These are phyloP conservation scores for Cebus imitator DNA, from an alignment of 2,113 vertebrate species.

Conservation along the genomic window DNA sequence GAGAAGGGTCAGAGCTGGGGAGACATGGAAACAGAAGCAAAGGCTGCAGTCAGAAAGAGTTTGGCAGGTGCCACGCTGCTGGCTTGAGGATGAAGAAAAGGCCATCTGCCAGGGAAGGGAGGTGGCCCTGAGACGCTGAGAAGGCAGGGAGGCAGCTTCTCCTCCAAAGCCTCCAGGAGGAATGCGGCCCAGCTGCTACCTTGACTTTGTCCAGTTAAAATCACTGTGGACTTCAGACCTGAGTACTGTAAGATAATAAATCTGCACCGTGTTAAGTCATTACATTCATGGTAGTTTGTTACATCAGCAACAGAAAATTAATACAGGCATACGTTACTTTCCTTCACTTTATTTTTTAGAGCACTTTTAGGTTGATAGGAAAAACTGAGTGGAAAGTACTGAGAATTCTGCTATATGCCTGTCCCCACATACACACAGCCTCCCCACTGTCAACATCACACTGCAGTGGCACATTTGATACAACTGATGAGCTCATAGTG, in stretches of 20 bases:
- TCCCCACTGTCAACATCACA: neutral
- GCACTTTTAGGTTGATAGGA: neutral
- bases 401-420: neutral
- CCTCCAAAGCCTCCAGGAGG: neutral
- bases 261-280: neutral
- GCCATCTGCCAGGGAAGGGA: neutral
- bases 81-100: neutral
- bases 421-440: neutral
- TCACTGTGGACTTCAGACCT: neutral
- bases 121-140: rapidly evolving
- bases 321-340: rapidly evolving
- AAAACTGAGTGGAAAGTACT: neutral
- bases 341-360: neutral
- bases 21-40: neutral
- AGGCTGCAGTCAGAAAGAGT: neutral
- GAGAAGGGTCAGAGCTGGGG: neutral
- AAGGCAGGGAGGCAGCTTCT: neutral
- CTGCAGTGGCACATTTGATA: too few species aligned
- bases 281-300: neutral
- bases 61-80: neutral
- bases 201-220: too few species aligned
- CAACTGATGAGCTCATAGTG: neutral
- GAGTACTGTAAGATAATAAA: rapidly evolving
- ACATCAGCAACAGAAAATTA: neutral
- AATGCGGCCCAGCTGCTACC: too few species aligned